These are phyloP conservation scores for Chaetodon auriga DNA, from an alignment of 2,113 vertebrate genomes.

Conservation along the genomic window DNA sequence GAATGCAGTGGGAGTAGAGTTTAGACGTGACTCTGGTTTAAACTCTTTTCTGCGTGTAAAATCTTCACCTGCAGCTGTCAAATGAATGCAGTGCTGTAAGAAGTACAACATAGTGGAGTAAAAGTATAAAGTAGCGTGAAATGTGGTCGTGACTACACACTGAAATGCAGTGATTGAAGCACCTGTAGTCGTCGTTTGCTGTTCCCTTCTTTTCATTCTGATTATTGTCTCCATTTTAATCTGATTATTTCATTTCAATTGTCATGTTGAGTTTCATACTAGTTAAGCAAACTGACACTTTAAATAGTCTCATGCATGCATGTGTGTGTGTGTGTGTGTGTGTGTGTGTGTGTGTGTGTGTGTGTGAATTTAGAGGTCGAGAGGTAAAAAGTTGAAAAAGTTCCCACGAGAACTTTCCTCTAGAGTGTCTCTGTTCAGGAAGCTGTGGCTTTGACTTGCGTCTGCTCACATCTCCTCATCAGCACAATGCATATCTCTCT, in stretches of 20 bases:
- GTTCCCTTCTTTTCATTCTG: no score
- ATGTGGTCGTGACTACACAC: no score
- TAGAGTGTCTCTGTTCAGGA: constrained; percentile 85
- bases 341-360: constrained; percentile 19
- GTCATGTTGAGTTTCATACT: neutral
- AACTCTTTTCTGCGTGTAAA: no score
- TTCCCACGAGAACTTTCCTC: constrained; percentile 90
- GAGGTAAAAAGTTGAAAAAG: constrained; percentile 83
- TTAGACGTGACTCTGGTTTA: no score
- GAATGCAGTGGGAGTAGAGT: no score
- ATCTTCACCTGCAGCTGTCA: no score
- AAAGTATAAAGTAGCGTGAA: no score
- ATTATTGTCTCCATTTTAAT: neutral
- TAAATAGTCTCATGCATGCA: neutral
- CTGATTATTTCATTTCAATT: neutral
- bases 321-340: neutral
- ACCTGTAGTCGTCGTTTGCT: no score
- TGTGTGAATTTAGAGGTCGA: constrained; percentile 31
- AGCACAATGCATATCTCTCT: constrained; percentile 43
- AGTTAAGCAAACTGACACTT: constrained; percentile 34
- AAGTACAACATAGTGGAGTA: no score
- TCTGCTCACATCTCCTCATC: constrained; percentile 70
- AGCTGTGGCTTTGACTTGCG: constrained; percentile 84
- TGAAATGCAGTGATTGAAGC: no score
- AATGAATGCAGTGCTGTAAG: no score